phyloP scores from a whole-genome alignment of 2,888 invertebrate genomes.

The Mesorhabditis spiculigera region DNA sequence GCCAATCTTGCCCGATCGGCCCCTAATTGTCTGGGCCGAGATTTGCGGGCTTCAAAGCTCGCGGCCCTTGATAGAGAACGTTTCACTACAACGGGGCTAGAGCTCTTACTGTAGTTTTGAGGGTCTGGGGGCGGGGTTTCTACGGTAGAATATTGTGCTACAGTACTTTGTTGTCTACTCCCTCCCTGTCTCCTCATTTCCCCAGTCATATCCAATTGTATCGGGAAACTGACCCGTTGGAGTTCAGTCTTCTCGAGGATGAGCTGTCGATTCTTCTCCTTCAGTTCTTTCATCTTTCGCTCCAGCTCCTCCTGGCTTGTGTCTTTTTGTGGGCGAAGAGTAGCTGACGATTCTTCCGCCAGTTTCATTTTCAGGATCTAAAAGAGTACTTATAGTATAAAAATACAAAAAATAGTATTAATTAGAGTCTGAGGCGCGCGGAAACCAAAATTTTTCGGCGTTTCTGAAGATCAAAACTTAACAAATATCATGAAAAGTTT shows the following conservation, averaged over 20 bases:
- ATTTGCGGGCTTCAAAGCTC: background rate
- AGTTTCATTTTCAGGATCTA: slow-evolving; percentile 50
- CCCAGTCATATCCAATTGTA: slow-evolving; percentile 2
- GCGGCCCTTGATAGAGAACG: background rate
- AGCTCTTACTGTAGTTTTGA: slow-evolving; percentile 6
- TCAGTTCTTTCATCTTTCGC: slow-evolving; percentile 59
- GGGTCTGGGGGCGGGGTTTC: slow-evolving; percentile 14
- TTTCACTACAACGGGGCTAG: background rate
- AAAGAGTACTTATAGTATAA: background rate
- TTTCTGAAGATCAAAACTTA: too few species aligned
- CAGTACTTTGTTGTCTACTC: background rate
- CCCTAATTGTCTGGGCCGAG: background rate
- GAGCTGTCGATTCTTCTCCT: slow-evolving; percentile 52
- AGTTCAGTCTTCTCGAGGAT: slow-evolving; percentile 59
- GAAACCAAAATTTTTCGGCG: background rate
- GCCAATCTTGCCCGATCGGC: slow-evolving; percentile 2
- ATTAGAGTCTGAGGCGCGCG: too few species aligned
- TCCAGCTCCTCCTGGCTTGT: slow-evolving; percentile 57
- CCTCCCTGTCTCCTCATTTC: background rate
- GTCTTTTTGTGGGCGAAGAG: slow-evolving; percentile 32
- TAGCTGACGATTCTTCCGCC: slow-evolving; percentile 37
- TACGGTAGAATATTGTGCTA: background rate
- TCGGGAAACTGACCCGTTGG: slow-evolving; percentile 52
- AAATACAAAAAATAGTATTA: background rate
- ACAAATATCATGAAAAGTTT: too few species aligned